These are phyloP conservation scores for Sarcophaga bullata DNA, from an alignment of 1,140 invertebrate genomes.

Conservation along the genomic window DNA sequence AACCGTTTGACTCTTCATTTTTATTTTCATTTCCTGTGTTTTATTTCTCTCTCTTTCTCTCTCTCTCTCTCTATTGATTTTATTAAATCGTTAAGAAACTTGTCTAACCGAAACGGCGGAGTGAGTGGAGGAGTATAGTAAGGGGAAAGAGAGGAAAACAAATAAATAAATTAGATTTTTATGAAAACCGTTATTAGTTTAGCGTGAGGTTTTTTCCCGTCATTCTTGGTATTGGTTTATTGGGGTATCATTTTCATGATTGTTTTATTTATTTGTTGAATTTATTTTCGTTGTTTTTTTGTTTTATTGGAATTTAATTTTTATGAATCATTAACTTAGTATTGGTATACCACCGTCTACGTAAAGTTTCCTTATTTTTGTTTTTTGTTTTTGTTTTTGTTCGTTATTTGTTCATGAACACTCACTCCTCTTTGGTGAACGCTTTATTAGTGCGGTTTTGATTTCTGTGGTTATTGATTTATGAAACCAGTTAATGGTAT, in stretches of 20 bases:
- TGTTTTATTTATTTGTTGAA: conserved; percentile 15
- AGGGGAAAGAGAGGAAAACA: too few species aligned
- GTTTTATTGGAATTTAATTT: not conserved
- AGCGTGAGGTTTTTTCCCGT: not conserved
- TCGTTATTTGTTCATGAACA: not conserved
- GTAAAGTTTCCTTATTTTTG: not conserved
- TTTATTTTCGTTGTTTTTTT: not conserved
- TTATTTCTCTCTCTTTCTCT: too few species aligned
- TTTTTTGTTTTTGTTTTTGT: not conserved
- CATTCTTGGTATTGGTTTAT: not conserved
- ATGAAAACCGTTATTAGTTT: not conserved
- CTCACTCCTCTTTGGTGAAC: too few species aligned
- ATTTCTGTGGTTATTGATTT: conserved; percentile 22
- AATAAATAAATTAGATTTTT: not conserved
- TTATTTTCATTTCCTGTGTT: too few species aligned
- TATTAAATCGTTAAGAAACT: too few species aligned
- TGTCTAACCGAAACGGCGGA: too few species aligned
- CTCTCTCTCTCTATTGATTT: too few species aligned
- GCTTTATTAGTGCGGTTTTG: conserved; percentile 13
- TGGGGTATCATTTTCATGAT: not conserved
- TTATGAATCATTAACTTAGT: conserved; percentile 20
- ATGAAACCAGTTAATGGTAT: conserved; percentile 6
- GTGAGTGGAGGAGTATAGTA: too few species aligned
- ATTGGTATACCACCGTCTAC: not conserved
- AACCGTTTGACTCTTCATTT: too few species aligned